phyloP scores from a whole-genome alignment of 2,888 invertebrate species.

The Leucoptera coffeella region DNA sequence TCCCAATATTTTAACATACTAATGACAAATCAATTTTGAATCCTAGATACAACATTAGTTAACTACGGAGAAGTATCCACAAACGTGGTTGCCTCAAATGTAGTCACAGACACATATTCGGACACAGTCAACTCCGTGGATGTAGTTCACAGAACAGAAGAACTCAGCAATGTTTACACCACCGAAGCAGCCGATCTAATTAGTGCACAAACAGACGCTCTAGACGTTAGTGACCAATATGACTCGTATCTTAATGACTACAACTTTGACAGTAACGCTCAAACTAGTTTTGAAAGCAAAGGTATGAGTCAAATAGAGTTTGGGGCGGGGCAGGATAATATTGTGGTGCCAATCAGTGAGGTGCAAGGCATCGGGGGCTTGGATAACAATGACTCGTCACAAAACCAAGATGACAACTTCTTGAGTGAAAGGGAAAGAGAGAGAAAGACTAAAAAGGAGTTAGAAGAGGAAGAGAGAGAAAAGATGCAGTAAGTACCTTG shows the following conservation, averaged over 20 bases:
- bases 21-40: too few relatives aligned
- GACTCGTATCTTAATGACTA: conserved; percentile 36
- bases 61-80: conserved; percentile 31
- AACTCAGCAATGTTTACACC: conserved; percentile 38
- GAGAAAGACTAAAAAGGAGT: conserved; percentile 69
- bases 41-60: conserved; percentile 34
- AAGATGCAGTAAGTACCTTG: conserved; percentile 82
- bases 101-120: conserved; percentile 25
- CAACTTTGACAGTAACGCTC: conserved; percentile 17
- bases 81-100: conserved; percentile 17
- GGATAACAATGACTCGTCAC: conserved; percentile 18
- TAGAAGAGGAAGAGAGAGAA: conserved; percentile 91
- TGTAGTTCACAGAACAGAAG: conserved; percentile 27
- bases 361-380: conserved; percentile 21
- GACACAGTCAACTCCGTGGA: conserved; percentile 30
- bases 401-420: conserved; percentile 20
- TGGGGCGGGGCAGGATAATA: too few relatives aligned
- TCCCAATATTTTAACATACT: too few relatives aligned
- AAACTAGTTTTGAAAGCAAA: conserved; percentile 3
- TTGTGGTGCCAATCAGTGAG: too few relatives aligned
- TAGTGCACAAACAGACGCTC: conserved; percentile 21
- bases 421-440: conserved; percentile 59
- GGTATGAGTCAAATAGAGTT: conserved; percentile 13
- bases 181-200: conserved; percentile 26
- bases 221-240: conserved; percentile 27